Evolutionary conservation across 2,113 vertebrate species (phyloP), one percentile per base, ranked within the genome.

Genomic region (Petrocephalus microphthalmus): DNA sequence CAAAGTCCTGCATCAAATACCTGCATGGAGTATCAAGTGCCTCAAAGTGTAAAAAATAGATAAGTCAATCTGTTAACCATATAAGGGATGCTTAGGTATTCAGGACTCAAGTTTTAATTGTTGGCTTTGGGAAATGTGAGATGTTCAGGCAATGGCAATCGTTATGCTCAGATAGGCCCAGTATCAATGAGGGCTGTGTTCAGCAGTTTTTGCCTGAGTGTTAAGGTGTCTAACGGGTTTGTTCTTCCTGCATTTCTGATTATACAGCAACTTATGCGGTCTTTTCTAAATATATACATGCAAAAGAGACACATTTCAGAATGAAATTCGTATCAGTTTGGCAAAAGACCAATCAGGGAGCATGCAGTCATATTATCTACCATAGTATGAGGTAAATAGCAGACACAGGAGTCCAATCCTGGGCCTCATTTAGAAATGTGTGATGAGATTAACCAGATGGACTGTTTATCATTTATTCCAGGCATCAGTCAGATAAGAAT

Each of bases 301-400:
- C 74, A 88, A 54, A 56, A 67, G 25, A 57, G 45, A 22, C 20
- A 82, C 25, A 17, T 45, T 82, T n/a, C 56, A 3, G 20, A 86
- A 64, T 42, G 8, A 20, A 54, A 84, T 88, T 88, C 51, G 20
- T 88, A 25, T 88, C 60, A n/a, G 20, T 84, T 88, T 84, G 53
- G 52, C 87, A 33, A 88, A 29, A 53, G 53, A 60, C 74, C 53
- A 83, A 57, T 33, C 87, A 83, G n/a, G 60, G 25, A 81, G 47
- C 64, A 78, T 37, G 64, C 64, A 53, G 11, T 53, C 47, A 53
- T 87, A 37, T 78, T 71, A 7, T 33, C 7, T 7, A 85, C 17
- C 20, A n/a, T 20, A 54, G 53, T 19, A 45, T 4, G 17, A 45
- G 87, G 33, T 47, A 47, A 64, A 82, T 49, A 45, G 74, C 3